Conservation (phyloP, 2,113 vertebrate genomes). For the Tupaia tana region DNA sequence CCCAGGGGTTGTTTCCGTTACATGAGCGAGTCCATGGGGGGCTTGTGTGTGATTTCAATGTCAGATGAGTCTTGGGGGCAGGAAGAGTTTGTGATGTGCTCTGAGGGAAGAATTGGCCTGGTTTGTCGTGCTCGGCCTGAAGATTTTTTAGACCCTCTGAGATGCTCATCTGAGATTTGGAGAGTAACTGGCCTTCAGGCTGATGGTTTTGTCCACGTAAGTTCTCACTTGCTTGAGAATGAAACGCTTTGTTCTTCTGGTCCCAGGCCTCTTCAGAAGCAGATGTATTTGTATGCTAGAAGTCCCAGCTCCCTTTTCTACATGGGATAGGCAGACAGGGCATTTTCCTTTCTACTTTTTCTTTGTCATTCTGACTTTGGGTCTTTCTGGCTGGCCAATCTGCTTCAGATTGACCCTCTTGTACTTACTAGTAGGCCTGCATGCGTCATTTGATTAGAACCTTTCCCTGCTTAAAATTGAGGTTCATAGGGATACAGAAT, state of each 20-base stretch:
- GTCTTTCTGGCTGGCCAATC: not conserved
- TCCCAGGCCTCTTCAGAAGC: not conserved
- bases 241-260: not conserved
- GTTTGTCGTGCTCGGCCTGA: not conserved
- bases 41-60: not conserved
- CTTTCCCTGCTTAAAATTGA: not conserved
- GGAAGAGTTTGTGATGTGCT: not conserved
- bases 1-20: conserved; percentile 58
- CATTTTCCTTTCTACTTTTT: not conserved
- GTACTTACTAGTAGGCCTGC: not conserved
- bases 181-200: not conserved
- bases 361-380: not conserved
- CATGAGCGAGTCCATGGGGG: not conserved
- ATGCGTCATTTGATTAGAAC: not conserved
- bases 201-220: not conserved
- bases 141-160: conserved; percentile 16
- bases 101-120: not conserved
- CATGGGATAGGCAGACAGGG: not conserved
- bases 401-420: not conserved
- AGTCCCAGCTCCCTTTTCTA: not conserved
- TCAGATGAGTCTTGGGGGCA: not conserved
- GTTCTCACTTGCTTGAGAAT: not conserved
- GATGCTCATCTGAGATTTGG: not conserved
- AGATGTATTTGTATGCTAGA: not conserved
- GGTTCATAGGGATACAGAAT: not conserved